A percentile compares a stretch with the other conserved stretches of the same genome.
phyloP scores from a whole-genome alignment of 2,888 invertebrate genomes.

The Platycheirus albimanus region DNA sequence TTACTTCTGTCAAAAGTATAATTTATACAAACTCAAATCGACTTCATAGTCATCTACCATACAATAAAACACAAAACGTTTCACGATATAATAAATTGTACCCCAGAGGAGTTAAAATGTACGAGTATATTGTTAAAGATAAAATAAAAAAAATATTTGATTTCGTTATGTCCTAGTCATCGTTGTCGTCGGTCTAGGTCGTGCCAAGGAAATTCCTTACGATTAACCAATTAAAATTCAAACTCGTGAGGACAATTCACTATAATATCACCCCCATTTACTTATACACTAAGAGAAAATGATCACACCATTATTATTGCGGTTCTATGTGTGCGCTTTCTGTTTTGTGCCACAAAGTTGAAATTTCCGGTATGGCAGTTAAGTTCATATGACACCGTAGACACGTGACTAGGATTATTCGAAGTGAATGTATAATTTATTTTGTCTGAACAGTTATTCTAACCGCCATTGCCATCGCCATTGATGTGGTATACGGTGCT shows the following conservation, averaged over 20 bases:
- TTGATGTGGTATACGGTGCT: too few species aligned
- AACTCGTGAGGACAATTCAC: constrained; percentile 51
- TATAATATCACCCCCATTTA: constrained; percentile 19
- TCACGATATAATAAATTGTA: not conserved
- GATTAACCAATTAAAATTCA: constrained; percentile 66
- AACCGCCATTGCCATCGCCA: not conserved
- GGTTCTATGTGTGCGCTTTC: not conserved
- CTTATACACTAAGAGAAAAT: constrained; percentile 1
- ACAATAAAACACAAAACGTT: not conserved
- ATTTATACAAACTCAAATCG: too few species aligned
- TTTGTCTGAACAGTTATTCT: constrained; percentile 6
- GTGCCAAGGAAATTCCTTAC: constrained; percentile 33
- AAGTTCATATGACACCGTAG: constrained; percentile 43
- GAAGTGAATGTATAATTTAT: constrained; percentile 62
- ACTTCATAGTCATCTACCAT: too few species aligned
- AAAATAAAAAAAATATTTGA: not conserved
- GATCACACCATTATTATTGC: constrained; percentile 1
- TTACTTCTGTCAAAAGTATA: too few species aligned
- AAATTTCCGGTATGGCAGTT: constrained; percentile 35
- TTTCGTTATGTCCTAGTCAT: not conserved
- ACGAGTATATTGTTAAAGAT: not conserved
- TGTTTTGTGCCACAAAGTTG: not conserved
- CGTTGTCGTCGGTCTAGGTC: not conserved
- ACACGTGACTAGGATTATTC: constrained; percentile 66
- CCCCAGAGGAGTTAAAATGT: too few species aligned